Base-by-base conservation (phyloP, 2,113 vertebrate species). In the Atherinomorus stipes region DNA sequence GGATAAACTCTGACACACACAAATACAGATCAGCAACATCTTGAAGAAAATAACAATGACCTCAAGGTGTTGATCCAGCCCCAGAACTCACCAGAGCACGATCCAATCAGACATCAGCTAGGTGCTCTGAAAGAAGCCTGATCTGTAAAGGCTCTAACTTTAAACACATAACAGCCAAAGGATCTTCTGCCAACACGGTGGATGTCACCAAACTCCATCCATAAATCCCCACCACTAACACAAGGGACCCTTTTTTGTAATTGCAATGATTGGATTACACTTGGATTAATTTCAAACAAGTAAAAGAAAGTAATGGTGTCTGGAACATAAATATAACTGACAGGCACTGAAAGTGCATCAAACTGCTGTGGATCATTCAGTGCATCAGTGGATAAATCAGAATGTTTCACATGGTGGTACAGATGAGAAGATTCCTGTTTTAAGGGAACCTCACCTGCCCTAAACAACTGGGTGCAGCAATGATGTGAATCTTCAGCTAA, bases 301-400 rank as follows among this genome's bases (percentile, higher is more conserved):
- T 28, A 28, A 28, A 28, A 28, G 6, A 28, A 28, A n/a, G 22
- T 5, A 25, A 40, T 56, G 54, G 50, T 42, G 21, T 49, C 64
- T 34, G 26, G 49, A 62, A 57, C 23, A 53, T 44, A 74, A 70
- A 71, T 12, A 56, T 58, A 3, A 5, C 34, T 59, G 26, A 22
- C 50, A 66, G 54, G 54, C 54, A 49, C 12, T 23, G 44, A 47
- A 9, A 8, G 15, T 11, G 64, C 49, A 52, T 66, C 54, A 84
- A 13, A 64, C 54, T 49, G 50, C 25, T 53, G 58, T 51, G 59
- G 60, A 53, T 78, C 47, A 71, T 58, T 67, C 28, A 47, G 37
- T 19, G 37, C 42, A 60, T 61, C 51, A 60, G 40, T 38, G 59
- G 51, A 47, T 21, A 57, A 75, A 57, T 58, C 25, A 4, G 19